Base-by-base conservation (phyloP, 2,113 vertebrate species). In the Dicrurus megarhynchus region DNA sequence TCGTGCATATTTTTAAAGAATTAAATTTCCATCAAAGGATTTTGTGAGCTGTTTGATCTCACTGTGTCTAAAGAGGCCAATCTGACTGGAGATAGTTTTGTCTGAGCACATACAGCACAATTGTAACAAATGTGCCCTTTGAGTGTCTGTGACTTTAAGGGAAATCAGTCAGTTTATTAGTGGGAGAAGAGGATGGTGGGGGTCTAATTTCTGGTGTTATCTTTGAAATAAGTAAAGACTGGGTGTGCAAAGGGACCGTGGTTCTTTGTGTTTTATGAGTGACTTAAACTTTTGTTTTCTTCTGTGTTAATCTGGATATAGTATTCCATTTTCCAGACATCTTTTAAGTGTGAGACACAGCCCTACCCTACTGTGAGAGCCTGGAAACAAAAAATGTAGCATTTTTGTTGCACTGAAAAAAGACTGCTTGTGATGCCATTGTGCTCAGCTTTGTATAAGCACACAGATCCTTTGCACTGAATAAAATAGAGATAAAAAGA, bases 21-120 rank as follows among this genome's bases (percentile, higher is more conserved):
- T 97, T 97, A 95, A 78, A 93, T 97, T 97, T 96, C 96, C 97
- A 97, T 98, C 97, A 98, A 97, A 98, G 98, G 64, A 39, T 91
- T 97, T 95, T 93, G 83, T 83, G 91, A 95, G 80, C 71, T 88
- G 91, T 97, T 96, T 97, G 97, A 97, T 97, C 95, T 97, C 90
- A 41, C 95, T 95, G 84, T 88, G 95, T 95, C 92, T 90, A 87
- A 97, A 97, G 94, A 96, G 84, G 93, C 68, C 68, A 92, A 37
- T 95, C 81, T 89, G 71, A 91, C 84, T 92, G 81, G 49, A 92
- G 91, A 94, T 91, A 86, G 86, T 89, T 96, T 89, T 93, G 88
- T 94, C 84, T 93, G 87, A 87, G 86, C 20, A 16, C 75, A 91
- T 60, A 84, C 33, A 24, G 53, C 50, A 35, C 63, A 42, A 32